Base-by-base conservation (phyloP, 2,888 invertebrate genomes). In the Sesia bembeciformis region DNA sequence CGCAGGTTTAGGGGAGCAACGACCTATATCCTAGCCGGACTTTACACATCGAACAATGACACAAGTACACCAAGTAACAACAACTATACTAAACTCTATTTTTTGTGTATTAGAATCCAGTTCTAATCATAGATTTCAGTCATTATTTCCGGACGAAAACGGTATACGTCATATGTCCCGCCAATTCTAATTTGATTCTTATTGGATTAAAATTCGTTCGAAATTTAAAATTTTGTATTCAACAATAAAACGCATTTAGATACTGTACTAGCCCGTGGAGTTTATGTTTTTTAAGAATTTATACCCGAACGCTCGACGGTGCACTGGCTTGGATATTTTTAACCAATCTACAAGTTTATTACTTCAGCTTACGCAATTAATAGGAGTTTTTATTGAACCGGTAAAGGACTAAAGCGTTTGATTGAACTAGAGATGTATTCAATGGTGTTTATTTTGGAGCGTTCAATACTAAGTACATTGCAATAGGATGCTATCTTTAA, bases 1-100 rank as follows among this genome's bases (percentile, higher is more conserved):
- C 73, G 67, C 85, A 83, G 82, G 83, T 89, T 89, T 89, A 86
- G 88, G 88, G 88, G 88, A 88, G 84, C 88, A 89, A 83, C 84
- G 88, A 89, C 88, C 88, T 86, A 89, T 87, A 88, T 89, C 88
- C 88, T 89, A 87, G 87, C 71, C 75, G 71, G 67, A 64, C 66
- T 65, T 59, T 68, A 65, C 70, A 63, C 73, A 70, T 60, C 63
- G 62, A 71, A 80, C 70, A 82, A 84, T 76, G 84, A 67, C 69
- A 57, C 67, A 85, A 83, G 74, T 66, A 68, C 78, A 74, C 57
- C 57, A 62, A 62, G 64, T 61, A 65, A 68, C 66, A 58, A 69
- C 67, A 70, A 72, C 74, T 63, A 85, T 79, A 81, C 58, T 82
- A 85, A 81, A 79, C 87, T 81, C 76, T 88, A 87, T 86, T 81